Percentiles rank a stretch among this genome's conserved stretches.
phyloP scores from a whole-genome alignment of 2,113 vertebrate species.

The Ctenodactylus gundi region DNA sequence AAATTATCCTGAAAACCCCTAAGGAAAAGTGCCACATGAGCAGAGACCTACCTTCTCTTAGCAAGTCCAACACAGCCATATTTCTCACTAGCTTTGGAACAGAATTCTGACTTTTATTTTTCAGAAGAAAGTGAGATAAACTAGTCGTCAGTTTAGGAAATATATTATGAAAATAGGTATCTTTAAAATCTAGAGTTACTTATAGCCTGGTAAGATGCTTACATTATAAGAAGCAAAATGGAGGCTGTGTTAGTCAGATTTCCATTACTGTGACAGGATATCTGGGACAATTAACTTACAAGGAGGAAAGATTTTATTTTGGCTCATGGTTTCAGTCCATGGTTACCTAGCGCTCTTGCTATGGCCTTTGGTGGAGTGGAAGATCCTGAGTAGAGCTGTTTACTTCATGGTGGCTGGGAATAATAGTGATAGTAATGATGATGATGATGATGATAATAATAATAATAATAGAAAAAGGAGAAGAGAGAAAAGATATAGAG shows the following conservation, averaged over 20 bases:
- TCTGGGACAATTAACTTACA: background rate
- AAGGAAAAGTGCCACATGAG: background rate
- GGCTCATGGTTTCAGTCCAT: background rate
- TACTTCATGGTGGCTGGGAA: background rate
- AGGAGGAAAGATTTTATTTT: background rate
- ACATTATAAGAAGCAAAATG: background rate
- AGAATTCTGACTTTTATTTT: constrained; percentile 25
- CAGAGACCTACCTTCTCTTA: background rate
- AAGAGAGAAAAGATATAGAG: background rate
- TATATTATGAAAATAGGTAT: background rate
- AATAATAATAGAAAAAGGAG: no score
- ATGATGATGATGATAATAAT: no score
- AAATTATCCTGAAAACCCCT: background rate
- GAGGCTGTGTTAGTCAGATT: background rate
- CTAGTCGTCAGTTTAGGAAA: background rate
- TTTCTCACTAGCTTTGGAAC: constrained; percentile 9
- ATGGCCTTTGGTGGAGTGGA: background rate
- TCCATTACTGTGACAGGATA: background rate
- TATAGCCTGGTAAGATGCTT: background rate
- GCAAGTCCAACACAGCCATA: background rate
- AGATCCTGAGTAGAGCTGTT: no score
- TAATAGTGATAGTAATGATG: no score
- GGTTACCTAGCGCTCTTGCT: background rate
- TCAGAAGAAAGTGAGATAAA: background rate
- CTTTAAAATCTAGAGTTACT: background rate